Percentiles rank a stretch among this genome's conserved stretches.
These are phyloP conservation scores for Actinopyga echinites DNA, from an alignment of 53 echinoderm and acorn worm genomes.

Conservation along the genomic window DNA sequence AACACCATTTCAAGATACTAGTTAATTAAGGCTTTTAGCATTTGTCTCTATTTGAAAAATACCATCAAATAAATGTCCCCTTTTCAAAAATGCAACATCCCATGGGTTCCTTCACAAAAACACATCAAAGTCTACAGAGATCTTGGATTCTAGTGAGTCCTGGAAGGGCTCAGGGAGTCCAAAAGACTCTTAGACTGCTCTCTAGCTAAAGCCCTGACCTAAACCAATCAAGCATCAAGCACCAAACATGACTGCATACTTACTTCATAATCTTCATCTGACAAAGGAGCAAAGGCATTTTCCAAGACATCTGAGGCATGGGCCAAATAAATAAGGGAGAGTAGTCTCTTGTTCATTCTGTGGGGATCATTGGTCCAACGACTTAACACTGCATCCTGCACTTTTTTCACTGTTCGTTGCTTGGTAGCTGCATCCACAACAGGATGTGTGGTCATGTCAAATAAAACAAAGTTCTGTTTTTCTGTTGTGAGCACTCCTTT, in stretches of 20 bases:
- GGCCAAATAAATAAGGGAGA: conserved; percentile 91
- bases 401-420: conserved; percentile 88
- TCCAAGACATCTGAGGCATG: conserved; percentile 98
- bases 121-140: too few species aligned
- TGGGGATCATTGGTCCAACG: conserved; percentile 96
- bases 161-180: too few species aligned
- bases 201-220: too few species aligned
- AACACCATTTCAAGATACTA: too few species aligned
- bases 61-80: too few species aligned
- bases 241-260: not conserved
- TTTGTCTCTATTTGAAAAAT: too few species aligned
- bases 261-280: conserved; percentile 99
- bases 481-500: conserved; percentile 98
- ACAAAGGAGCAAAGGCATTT: conserved; percentile 96
- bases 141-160: too few species aligned
- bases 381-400: conserved; percentile 92
- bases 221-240: too few species aligned
- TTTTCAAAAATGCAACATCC: too few species aligned
- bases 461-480: conserved; percentile 98
- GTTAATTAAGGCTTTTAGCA: too few species aligned
- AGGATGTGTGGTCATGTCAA: conserved; percentile 99
- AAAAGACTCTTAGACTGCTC: too few species aligned
- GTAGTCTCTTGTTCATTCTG: conserved; percentile 81
- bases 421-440: conserved; percentile 81
- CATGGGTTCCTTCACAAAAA: too few species aligned